Evolutionary conservation across 1,140 invertebrate species (phyloP).

Genomic region (Dendrolimus punctatus): DNA sequence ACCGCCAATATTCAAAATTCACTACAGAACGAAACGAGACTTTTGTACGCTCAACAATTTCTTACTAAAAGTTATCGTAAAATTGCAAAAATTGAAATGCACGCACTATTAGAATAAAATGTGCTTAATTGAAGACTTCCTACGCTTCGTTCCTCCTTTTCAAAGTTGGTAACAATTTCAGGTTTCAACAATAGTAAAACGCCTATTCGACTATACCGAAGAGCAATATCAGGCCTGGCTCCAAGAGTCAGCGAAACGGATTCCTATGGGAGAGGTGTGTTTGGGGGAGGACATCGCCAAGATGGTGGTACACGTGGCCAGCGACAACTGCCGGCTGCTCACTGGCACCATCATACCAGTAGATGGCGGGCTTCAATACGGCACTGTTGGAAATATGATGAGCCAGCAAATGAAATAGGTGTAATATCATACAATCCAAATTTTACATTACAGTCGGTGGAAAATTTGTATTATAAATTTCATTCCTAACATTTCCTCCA

Average conservation of each 20-base stretch:
- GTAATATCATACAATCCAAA: background rate
- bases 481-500: no score
- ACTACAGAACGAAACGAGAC: no score
- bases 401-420: constrained; percentile 6
- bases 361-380: constrained; percentile 13
- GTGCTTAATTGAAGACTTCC: no score
- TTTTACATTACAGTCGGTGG: no score
- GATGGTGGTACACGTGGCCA: constrained; percentile 81
- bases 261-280: constrained; percentile 80
- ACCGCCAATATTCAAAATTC: no score
- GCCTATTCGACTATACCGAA: constrained; percentile 15
- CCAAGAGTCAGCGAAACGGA: background rate
- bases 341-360: constrained; percentile 13
- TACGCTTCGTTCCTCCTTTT: no score
- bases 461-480: no score
- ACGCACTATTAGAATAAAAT: no score
- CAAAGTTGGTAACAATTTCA: constrained; percentile 2
- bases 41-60: no score
- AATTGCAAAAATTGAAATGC: no score
- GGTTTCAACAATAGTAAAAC: constrained; percentile 19
- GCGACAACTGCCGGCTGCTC: constrained; percentile 12
- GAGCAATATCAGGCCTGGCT: constrained; percentile 21
- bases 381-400: background rate
- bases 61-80: no score
- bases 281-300: constrained; percentile 80